phyloP scores from a whole-genome alignment of 1,140 invertebrate species.

The Bombus pascuorum region DNA sequence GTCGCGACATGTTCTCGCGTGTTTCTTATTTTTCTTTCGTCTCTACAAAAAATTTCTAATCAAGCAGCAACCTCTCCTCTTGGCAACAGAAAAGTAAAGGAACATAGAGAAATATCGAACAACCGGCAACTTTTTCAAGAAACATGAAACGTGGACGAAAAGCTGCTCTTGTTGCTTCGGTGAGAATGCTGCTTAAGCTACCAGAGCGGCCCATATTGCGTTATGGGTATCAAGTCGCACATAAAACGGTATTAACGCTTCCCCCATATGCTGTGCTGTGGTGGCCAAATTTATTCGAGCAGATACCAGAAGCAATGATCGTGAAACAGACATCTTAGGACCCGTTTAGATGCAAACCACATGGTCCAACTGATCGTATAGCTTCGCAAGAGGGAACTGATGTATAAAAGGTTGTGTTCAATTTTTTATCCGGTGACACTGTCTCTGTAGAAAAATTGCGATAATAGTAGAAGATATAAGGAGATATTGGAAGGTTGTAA shows the following conservation, averaged over 20 bases:
- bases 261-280: conserved; percentile 71
- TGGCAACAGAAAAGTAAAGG: too few species aligned
- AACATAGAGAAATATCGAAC: too few species aligned
- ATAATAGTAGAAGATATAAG: too few species aligned
- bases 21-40: too few species aligned
- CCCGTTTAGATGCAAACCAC: neutral
- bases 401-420: neutral
- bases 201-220: conserved; percentile 73
- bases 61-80: too few species aligned
- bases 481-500: too few species aligned
- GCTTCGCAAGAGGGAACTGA: neutral
- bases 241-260: conserved; percentile 80
- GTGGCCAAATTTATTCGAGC: conserved; percentile 67
- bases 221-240: conserved; percentile 75
- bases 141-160: neutral
- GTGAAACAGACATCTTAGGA: neutral
- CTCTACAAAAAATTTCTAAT: too few species aligned
- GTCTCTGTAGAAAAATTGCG: too few species aligned
- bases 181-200: neutral
- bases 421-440: neutral
- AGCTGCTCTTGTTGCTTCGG: neutral
- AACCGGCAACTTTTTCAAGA: neutral
- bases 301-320: conserved; percentile 10
- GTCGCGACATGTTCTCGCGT: too few species aligned
- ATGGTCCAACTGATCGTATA: neutral